Evolutionary conservation across 64 coral and sea anemone species (phyloP).

Genomic region (Pocillopora damicornis): DNA sequence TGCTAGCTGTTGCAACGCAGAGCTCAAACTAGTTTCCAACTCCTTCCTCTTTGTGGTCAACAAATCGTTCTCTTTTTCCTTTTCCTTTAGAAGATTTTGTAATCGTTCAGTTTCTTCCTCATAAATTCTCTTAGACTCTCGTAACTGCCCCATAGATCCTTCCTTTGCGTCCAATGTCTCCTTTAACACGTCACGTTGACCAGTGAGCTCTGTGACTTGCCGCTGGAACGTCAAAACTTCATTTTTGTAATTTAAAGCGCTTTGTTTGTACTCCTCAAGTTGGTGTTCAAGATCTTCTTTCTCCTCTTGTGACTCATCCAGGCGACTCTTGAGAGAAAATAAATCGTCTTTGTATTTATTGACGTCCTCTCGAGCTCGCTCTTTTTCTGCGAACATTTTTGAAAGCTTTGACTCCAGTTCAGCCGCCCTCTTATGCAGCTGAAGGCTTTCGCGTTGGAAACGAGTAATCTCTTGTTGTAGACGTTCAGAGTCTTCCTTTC

Average conservation of each 20-base stretch:
- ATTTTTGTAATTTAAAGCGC: conserved; percentile 44
- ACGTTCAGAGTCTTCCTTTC: conserved; percentile 64
- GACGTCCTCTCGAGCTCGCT: conserved; percentile 48
- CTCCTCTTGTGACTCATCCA: conserved; percentile 38
- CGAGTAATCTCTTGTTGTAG: conserved; percentile 54
- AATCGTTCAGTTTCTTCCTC: conserved; percentile 52
- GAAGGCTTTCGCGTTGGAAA: conserved; percentile 67
- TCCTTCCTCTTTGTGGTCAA: conserved; percentile 63
- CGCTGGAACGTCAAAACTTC: conserved; percentile 45
- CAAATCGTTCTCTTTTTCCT: conserved; percentile 52
- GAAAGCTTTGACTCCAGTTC: conserved; percentile 63
- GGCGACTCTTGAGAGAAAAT: conserved; percentile 26
- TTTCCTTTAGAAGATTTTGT: conserved; percentile 46
- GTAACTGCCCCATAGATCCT: conserved; percentile 48
- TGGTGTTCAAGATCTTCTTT: conserved; percentile 31
- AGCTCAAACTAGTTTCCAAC: conserved; percentile 45
- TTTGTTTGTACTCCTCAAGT: conserved; percentile 55
- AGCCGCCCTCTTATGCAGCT: conserved; percentile 48
- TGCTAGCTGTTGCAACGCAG: conserved; percentile 33
- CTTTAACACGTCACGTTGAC: conserved; percentile 47
- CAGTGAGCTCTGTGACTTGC: conserved; percentile 35
- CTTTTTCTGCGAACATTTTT: conserved; percentile 19
- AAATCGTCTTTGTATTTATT: conserved; percentile 47
- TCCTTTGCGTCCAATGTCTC: conserved; percentile 56
- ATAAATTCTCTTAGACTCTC: conserved; percentile 32